Evolutionary conservation across 2,113 vertebrate genomes (phyloP).

Genomic region (Coryphaenoides rupestris): DNA sequence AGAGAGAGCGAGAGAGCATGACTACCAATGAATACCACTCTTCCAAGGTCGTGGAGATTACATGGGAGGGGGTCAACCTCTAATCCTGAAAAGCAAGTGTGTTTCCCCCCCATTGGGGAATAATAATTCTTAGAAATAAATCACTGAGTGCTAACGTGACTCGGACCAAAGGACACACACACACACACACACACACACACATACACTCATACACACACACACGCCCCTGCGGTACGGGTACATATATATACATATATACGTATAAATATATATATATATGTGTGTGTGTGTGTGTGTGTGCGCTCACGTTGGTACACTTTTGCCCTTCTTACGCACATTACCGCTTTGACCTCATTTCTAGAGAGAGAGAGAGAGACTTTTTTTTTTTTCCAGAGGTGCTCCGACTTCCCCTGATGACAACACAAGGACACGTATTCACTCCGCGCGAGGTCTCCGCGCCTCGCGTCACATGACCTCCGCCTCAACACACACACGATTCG

Average conservation of each 20-base stretch:
- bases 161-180: no score
- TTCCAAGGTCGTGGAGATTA: constrained; percentile 52
- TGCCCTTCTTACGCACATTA: not conserved
- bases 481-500: constrained; percentile 17
- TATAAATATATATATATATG: no score
- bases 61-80: constrained; percentile 41
- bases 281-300: no score
- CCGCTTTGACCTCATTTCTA: not conserved
- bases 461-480: constrained; percentile 40
- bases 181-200: no score
- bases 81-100: constrained; percentile 50
- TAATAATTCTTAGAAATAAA: constrained; percentile 34
- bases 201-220: no score
- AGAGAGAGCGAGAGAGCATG: constrained; percentile 5
- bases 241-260: no score
- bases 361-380: no score
- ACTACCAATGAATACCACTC: constrained; percentile 31
- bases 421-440: constrained; percentile 45
- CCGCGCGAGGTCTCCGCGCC: constrained; percentile 42
- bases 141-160: not conserved
- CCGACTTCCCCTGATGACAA: constrained; percentile 9
- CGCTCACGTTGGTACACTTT: not conserved
- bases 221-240: no score
- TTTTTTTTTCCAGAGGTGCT: constrained; percentile 26
- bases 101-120: constrained; percentile 27